Base-by-base conservation (phyloP, 1,140 invertebrate genomes). In the Bradysia coprophila region DNA sequence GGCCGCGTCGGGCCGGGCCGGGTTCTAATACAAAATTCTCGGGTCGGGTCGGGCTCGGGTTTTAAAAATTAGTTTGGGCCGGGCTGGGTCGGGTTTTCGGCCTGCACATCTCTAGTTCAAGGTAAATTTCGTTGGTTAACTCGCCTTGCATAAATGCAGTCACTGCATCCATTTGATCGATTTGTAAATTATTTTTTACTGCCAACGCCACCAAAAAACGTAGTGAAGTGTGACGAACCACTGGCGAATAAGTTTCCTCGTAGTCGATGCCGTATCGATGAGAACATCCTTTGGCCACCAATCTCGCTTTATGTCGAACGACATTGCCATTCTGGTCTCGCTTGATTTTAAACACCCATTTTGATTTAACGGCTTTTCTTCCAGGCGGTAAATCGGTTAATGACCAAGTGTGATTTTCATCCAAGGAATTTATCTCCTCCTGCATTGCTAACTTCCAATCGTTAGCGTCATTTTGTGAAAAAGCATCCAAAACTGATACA, bases 151-250 rank as follows among this genome's bases (percentile, higher is more conserved):
- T 39, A 47, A 63, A 67, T 3, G 64, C 65, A 42, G 59, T 59
- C 46, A 56, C 61, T 4, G 67, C 54, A 51, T 68, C 62, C 42
- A 68, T 57, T 42, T 66, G 59, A 28, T 44, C 24, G 13, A 68
- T 48, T n/a, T 53, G 18, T 23, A 55, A 47, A 36, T 58, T 48
- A 41, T 62, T 33, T 42, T 51, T 37, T 8, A 55, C 54, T 38
- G 58, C 50, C 41, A 65, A 51, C 37, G 50, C 48, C 10, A 68
- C 42, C 15, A 67, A n/a, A 28, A 56, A 42, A 48, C 67, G n/a
- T n/a, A n/a, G n/a, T n/a, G n/a, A n/a, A n/a, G n/a, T n/a, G n/a
- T n/a, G n/a, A n/a, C n/a, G n/a, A 48, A 49, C 49, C 9, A 67
- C 62, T 21, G 62, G 56, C 37, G 55, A 52, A 48, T 59, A 66